Evolutionary conservation across 2,113 vertebrate genomes (phyloP), one percentile per base, ranked within the genome.

Genomic region (Pteropus alecto): DNA sequence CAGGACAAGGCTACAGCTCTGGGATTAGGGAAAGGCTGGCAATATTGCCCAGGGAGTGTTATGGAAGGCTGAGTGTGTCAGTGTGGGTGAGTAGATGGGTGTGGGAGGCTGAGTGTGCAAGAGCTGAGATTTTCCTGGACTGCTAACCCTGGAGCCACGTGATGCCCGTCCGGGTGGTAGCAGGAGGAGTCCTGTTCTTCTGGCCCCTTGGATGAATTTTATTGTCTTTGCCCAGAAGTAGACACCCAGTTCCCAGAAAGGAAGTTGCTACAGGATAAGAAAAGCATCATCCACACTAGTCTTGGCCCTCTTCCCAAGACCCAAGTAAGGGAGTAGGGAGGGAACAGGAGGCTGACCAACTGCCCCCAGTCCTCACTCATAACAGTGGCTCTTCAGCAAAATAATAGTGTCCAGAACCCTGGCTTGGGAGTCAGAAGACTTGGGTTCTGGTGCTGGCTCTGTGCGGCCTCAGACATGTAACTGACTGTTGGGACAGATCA

Each of bases 171-270:
- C n/a, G 93, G 95, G 58, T 70, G 68, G 90, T 89, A 77, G 77
- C 89, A 96, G 96, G 97, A 97, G 98, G 98, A 97, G 94, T 89
- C 97, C 58, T 95, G 95, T 61, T 95, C 92, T 90, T 94, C 87
- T 76, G 65, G 84, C 90, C 90, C 30, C 96, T 93, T 0, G 87
- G 87, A n/a, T 89, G 81, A 68, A 93, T 96, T 94, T 94, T 68
- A 96, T 98, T 98, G 98, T 98, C 95, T 97, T 96, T 97, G 89
- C 85, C 79, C 91, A 97, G 96, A 98, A 98, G 97, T 97, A 97
- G 97, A 87, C 98, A 96, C 96, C 93, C 60, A 26, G 87, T 98
- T 98, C 98, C 98, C 98, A 94, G 93, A 98, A 98, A 98, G 98
- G 98, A 98, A 98, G 96, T 96, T 86, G 83, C 85, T 95, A 4